Conservation (phyloP, 2,797 vertebrate species). For the Amblyraja radiata region DNA sequence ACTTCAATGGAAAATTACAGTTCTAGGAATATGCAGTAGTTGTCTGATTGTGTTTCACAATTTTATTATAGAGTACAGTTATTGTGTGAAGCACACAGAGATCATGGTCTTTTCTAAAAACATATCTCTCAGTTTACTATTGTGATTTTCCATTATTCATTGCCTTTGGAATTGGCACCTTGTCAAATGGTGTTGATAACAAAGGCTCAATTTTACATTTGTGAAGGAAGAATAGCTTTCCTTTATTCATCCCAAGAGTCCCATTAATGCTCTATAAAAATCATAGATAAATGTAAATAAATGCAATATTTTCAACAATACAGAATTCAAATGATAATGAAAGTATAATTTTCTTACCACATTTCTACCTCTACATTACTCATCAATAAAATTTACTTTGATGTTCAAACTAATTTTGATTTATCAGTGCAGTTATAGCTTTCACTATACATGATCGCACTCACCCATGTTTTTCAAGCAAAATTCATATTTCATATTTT, state of each 20-base stretch:
- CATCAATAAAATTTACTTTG: not conserved
- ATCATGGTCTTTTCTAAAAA: not conserved
- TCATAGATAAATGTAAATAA: not conserved
- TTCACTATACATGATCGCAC: not conserved
- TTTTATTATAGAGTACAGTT: too few species aligned
- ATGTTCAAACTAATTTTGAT: conserved; percentile 1
- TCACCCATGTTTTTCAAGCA: not conserved
- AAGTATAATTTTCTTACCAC: not conserved
- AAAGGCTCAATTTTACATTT: not conserved
- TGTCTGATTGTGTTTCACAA: too few species aligned
- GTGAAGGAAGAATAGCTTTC: not conserved
- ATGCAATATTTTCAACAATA: not conserved
- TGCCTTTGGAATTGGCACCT: not conserved
- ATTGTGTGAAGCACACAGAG: too few species aligned
- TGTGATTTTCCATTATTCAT: not conserved
- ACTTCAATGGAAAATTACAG: too few species aligned
- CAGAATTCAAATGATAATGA: not conserved
- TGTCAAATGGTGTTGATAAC: not conserved
- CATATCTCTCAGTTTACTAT: not conserved
- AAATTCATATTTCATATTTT: not conserved
- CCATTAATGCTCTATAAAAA: not conserved
- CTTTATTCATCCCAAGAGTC: too few species aligned
- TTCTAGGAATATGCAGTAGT: too few species aligned
- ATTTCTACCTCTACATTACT: too few species aligned
- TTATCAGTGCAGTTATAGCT: not conserved